Evolutionary conservation across 2,797 vertebrate species (phyloP).

Genomic region (Gambelia wislizenii): DNA sequence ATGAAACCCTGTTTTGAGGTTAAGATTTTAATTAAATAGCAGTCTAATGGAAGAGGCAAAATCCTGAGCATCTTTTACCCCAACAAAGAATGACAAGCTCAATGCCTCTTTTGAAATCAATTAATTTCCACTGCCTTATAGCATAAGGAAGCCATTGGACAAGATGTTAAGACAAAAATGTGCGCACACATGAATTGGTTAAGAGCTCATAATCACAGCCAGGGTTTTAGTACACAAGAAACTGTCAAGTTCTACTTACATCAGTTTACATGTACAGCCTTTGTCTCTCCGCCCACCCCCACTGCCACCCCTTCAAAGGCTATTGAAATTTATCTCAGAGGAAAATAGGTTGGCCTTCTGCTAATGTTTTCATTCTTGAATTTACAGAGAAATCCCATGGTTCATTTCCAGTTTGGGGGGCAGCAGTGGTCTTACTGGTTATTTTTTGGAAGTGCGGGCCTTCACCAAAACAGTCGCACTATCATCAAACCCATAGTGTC

Average conservation of each 20-base stretch:
- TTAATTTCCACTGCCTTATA: constrained; percentile 35
- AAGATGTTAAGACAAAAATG: constrained; percentile 16
- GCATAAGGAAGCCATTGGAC: background rate
- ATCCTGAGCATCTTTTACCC: constrained; percentile 48
- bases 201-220: constrained; percentile 5
- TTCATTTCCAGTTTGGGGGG: no score
- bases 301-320: background rate
- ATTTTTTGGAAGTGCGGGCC: no score
- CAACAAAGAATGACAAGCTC: constrained; percentile 47
- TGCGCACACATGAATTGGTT: background rate
- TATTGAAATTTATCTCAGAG: background rate
- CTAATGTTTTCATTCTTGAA: background rate
- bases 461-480: no score
- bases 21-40: constrained; percentile 62
- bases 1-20: constrained; percentile 14
- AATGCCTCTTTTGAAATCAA: constrained; percentile 50
- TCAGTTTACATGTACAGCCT: background rate
- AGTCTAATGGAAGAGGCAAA: constrained; percentile 36
- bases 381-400: background rate
- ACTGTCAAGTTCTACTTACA: background rate
- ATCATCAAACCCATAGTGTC: no score
- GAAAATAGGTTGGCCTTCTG: background rate
- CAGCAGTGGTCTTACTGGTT: no score
- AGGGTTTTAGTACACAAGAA: background rate
- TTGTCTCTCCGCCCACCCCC: background rate